These are phyloP conservation scores for Allygus modestus DNA, from an alignment of 2,888 invertebrate genomes.

Conservation along the genomic window DNA sequence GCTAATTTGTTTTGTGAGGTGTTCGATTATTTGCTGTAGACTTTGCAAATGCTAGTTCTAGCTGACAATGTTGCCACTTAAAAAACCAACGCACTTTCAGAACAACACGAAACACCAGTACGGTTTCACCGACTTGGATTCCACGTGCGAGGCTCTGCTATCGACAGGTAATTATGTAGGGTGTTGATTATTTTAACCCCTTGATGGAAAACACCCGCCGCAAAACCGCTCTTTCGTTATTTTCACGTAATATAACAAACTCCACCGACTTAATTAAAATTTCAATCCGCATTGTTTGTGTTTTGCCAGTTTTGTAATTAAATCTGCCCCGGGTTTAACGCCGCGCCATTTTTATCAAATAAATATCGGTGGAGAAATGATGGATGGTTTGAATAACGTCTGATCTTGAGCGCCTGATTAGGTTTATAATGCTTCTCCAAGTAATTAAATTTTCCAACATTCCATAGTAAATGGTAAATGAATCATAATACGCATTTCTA, in stretches of 20 bases:
- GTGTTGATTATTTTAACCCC: slow-evolving; percentile 12
- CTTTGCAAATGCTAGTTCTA: too few species aligned
- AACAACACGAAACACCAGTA: too few species aligned
- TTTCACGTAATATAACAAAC: slow-evolving; percentile 39
- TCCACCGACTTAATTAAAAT: slow-evolving; percentile 40
- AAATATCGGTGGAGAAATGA: slow-evolving; percentile 24
- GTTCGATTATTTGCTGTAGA: too few species aligned
- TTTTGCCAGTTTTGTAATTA: slow-evolving; percentile 38
- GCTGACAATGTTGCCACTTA: too few species aligned
- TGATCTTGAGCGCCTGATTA: background rate
- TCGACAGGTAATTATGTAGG: background rate
- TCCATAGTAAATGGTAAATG: too few species aligned
- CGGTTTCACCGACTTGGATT: too few species aligned
- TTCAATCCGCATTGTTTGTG: slow-evolving; percentile 42
- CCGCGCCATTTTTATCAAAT: slow-evolving; percentile 11
- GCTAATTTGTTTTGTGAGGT: too few species aligned
- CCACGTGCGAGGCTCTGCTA: too few species aligned
- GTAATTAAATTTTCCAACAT: background rate
- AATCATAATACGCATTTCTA: too few species aligned
- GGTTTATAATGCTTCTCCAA: background rate
- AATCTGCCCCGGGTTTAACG: background rate
- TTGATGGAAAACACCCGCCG: slow-evolving; percentile 4
- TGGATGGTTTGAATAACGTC: background rate
- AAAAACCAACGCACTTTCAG: too few species aligned
- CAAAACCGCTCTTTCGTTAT: slow-evolving; percentile 26